A percentile compares a stretch with the other conserved stretches of the same genome.
phyloP scores from a whole-genome alignment of 2,797 vertebrate species.

The Muscicapa striata region DNA sequence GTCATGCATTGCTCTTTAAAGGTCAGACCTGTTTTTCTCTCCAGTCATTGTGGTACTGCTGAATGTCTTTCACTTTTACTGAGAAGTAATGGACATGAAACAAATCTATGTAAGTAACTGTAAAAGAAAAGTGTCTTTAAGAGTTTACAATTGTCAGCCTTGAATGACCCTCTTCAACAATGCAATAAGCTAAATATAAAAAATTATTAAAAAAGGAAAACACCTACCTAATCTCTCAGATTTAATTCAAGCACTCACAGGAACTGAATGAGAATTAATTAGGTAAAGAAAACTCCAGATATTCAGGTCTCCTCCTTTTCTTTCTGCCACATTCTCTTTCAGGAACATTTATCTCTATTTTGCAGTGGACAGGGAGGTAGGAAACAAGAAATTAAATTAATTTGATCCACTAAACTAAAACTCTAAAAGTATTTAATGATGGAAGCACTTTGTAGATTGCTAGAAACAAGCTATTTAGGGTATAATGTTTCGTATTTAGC shows the following conservation, averaged over 20 bases:
- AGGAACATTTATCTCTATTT: slow-evolving; percentile 9
- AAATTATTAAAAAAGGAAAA: not conserved
- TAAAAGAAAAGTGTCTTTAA: slow-evolving; percentile 35
- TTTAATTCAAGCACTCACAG: slow-evolving; percentile 57
- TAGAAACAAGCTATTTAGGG: not conserved
- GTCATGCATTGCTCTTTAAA: not conserved
- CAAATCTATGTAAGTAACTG: not conserved
- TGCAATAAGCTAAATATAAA: not conserved
- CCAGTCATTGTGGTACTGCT: not conserved
- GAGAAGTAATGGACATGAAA: slow-evolving; percentile 8
- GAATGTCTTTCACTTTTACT: slow-evolving; percentile 1
- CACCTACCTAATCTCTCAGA: not conserved
- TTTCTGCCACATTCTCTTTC: slow-evolving; percentile 22
- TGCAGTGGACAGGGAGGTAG: not conserved
- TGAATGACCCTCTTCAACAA: not conserved
- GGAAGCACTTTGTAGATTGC: not conserved
- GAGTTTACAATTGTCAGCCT: not conserved
- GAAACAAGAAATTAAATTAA: not conserved
- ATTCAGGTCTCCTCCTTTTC: not conserved
- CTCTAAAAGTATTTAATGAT: not conserved
- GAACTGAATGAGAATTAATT: not conserved
- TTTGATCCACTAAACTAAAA: not conserved
- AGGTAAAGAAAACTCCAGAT: slow-evolving; percentile 29
- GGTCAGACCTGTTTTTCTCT: not conserved
- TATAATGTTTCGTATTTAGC: not conserved